These are phyloP conservation scores for Psilopogon haemacephalus DNA, from an alignment of 2,113 vertebrate genomes.

Conservation along the genomic window DNA sequence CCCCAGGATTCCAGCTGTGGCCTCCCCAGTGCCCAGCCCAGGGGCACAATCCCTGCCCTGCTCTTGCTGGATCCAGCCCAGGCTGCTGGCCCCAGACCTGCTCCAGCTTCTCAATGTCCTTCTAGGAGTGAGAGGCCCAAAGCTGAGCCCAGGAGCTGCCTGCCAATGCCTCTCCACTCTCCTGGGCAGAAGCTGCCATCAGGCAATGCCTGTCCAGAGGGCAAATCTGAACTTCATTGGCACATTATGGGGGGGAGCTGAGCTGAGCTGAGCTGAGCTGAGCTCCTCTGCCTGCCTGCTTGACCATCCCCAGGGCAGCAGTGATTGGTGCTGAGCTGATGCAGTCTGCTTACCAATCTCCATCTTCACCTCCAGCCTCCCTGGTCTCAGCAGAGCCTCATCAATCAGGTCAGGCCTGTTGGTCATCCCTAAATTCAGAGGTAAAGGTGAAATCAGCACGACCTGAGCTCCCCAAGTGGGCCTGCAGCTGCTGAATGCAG, in stretches of 20 bases:
- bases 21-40: no score
- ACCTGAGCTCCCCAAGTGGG: not conserved
- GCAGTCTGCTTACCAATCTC: slow-evolving; percentile 84
- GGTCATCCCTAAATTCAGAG: slow-evolving; percentile 88
- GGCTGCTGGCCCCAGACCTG: no score
- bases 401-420: slow-evolving; percentile 98
- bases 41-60: no score
- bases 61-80: no score
- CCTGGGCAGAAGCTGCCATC: not conserved
- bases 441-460: not conserved
- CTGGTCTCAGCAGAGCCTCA: slow-evolving; percentile 92
- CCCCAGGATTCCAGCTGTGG: no score
- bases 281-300: not conserved
- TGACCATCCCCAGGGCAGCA: not conserved
- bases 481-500: not conserved
- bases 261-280: not conserved
- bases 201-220: not conserved
- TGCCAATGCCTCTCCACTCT: no score
- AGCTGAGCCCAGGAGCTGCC: no score
- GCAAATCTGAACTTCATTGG: not conserved
- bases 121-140: no score
- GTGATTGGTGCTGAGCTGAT: no score
- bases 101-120: no score
- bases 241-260: not conserved
- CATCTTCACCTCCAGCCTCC: slow-evolving; percentile 97